Conservation (phyloP, 1,140 invertebrate genomes). For the Drosophila pectinifera region DNA sequence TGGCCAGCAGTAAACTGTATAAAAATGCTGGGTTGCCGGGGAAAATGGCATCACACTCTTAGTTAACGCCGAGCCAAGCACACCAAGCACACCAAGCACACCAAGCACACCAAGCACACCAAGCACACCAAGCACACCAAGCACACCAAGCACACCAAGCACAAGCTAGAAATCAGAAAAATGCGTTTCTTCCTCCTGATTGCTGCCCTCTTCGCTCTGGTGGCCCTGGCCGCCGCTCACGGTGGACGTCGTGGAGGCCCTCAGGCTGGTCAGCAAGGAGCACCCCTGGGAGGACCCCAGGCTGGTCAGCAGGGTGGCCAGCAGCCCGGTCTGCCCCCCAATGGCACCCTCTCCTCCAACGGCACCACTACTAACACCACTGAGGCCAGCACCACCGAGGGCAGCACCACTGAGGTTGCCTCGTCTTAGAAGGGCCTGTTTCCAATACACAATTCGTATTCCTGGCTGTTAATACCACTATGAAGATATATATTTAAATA, state of each 20-base stretch:
- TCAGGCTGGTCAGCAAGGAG: not conserved
- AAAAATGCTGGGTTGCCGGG: slow-evolving; percentile 8
- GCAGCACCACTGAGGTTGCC: not conserved
- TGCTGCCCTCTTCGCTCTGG: slow-evolving; percentile 18
- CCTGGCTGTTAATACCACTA: not conserved
- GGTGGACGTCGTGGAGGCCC: slow-evolving; percentile 11
- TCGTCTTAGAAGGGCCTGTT: no score
- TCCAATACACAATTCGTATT: not conserved
- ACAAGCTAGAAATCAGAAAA: slow-evolving; percentile 7
- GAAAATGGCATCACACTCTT: slow-evolving; percentile 13
- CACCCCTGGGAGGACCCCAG: not conserved
- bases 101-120: slow-evolving; percentile 18
- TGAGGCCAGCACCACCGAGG: slow-evolving; percentile 1
- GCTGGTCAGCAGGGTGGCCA: not conserved
- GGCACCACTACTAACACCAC: not conserved
- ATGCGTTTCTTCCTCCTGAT: slow-evolving; percentile 42
- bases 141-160: slow-evolving; percentile 19
- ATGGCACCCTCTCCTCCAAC: slow-evolving; percentile 18
- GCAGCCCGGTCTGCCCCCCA: not conserved
- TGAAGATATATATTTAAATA: not conserved
- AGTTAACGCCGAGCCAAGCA: slow-evolving; percentile 15
- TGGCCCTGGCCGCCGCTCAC: slow-evolving; percentile 24
- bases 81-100: slow-evolving; percentile 22
- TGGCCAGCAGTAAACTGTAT: slow-evolving; percentile 6
- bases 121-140: slow-evolving; percentile 16